Percentiles rank a stretch among this genome's conserved stretches.
Evolutionary conservation across 1,140 invertebrate genomes (phyloP).

Genomic region (Euwallacea similis): DNA sequence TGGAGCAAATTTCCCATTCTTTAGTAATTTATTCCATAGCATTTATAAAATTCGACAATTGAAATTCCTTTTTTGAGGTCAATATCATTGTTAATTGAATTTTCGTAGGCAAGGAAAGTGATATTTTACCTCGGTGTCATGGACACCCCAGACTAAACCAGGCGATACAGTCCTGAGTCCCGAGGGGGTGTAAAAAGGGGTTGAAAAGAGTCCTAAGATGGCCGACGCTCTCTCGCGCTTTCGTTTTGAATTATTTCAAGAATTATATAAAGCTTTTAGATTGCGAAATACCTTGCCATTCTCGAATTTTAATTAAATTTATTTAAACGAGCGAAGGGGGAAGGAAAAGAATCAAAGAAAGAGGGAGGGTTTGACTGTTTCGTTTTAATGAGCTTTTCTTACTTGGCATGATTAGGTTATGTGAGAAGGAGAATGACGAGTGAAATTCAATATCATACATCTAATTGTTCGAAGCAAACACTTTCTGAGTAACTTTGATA

Average conservation of each 20-base stretch:
- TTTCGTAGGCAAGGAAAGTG: no score
- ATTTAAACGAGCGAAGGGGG: slow-evolving; percentile 29
- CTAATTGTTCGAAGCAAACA: no score
- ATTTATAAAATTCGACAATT: no score
- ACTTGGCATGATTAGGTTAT: no score
- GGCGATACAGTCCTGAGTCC: slow-evolving; percentile 11
- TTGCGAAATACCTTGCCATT: slow-evolving; percentile 40
- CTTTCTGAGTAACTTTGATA: no score
- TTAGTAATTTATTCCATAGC: no score
- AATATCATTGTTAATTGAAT: no score
- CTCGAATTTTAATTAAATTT: slow-evolving; percentile 41
- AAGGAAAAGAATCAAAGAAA: slow-evolving; percentile 14
- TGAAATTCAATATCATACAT: no score
- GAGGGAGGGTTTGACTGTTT: neutral
- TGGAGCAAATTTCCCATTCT: no score
- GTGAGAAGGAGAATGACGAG: no score
- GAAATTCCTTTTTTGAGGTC: no score
- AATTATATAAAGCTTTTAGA: slow-evolving; percentile 42
- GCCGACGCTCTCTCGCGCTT: slow-evolving; percentile 38
- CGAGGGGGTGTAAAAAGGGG: slow-evolving; percentile 24
- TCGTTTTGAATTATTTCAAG: slow-evolving; percentile 41
- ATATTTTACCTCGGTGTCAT: no score
- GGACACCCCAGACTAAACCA: slow-evolving; percentile 19
- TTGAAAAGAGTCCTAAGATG: slow-evolving; percentile 38
- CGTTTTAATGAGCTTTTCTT: neutral